Evolutionary conservation across 2,888 invertebrate genomes (phyloP).

Genomic region (Mechanitis messenoides): DNA sequence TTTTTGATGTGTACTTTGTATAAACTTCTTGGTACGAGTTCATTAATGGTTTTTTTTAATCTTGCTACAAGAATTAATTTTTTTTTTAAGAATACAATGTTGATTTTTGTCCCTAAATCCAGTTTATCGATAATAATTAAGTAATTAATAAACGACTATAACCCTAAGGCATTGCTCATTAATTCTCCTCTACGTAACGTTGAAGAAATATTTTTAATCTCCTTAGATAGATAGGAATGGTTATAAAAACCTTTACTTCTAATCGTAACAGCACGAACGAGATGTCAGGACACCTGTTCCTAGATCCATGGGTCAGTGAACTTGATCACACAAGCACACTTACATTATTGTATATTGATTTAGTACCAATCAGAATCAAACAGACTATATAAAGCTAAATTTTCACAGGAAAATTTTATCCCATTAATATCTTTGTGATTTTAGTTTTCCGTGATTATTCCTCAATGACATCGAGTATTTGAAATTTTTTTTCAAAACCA

Average conservation of each 20-base stretch:
- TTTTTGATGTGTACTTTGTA: constrained; percentile 21
- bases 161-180: background rate
- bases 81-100: background rate
- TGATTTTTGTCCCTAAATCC: background rate
- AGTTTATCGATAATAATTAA: background rate
- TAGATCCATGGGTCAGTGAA: constrained; percentile 27
- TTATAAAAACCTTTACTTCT: background rate
- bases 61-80: background rate
- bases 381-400: no score
- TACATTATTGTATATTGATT: no score
- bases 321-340: background rate
- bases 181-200: background rate
- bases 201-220: constrained; percentile 1
- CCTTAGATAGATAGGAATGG: background rate
- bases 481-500: no score
- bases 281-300: constrained; percentile 30
- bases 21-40: constrained; percentile 15
- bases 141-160: background rate
- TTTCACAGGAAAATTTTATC: no score
- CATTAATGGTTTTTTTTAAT: constrained; percentile 9
- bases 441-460: no score
- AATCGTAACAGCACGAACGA: constrained; percentile 11
- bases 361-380: no score
- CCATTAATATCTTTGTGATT: no score
- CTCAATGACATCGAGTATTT: no score